Percentiles rank a stretch among this genome's conserved stretches.
Conservation (phyloP, 2,797 vertebrate genomes). For the Pantherophis vulpinus region DNA sequence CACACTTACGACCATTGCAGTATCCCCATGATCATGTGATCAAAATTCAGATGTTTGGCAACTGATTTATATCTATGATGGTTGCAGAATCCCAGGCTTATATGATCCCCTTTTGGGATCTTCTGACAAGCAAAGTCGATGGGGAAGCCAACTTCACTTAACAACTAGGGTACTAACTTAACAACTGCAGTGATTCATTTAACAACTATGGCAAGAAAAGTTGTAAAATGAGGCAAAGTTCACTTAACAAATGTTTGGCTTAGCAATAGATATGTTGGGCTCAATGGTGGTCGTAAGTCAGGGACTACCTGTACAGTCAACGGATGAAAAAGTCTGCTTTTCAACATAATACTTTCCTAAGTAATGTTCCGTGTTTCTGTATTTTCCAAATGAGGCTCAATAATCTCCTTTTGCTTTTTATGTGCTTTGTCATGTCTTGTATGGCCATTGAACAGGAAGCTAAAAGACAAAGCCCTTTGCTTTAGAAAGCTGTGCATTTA, state of each 20-base stretch:
- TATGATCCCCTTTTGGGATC: not conserved
- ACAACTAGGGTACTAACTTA: not conserved
- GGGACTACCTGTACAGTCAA: not conserved
- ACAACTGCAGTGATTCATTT: not conserved
- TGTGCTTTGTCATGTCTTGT: conserved; percentile 7
- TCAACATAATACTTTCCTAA: conserved; percentile 7
- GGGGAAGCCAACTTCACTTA: not conserved
- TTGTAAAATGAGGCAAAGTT: not conserved
- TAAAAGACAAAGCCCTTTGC: not conserved
- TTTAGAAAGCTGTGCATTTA: not conserved
- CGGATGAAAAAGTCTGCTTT: not conserved
- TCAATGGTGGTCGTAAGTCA: not conserved
- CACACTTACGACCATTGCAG: not conserved
- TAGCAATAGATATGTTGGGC: not conserved
- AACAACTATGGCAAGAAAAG: not conserved
- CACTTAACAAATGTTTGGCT: not conserved
- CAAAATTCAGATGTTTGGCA: not conserved
- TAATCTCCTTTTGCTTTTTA: not conserved
- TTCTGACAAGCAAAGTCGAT: not conserved
- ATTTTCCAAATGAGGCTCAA: conserved; percentile 6
- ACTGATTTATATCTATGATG: not conserved
- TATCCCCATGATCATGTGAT: not conserved
- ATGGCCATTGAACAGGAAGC: not conserved
- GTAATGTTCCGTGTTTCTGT: not conserved
- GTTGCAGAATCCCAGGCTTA: not conserved